A percentile compares a stretch with the other conserved stretches of the same genome.
phyloP scores from a whole-genome alignment of 2,797 vertebrate genomes.

The Molothrus ater region DNA sequence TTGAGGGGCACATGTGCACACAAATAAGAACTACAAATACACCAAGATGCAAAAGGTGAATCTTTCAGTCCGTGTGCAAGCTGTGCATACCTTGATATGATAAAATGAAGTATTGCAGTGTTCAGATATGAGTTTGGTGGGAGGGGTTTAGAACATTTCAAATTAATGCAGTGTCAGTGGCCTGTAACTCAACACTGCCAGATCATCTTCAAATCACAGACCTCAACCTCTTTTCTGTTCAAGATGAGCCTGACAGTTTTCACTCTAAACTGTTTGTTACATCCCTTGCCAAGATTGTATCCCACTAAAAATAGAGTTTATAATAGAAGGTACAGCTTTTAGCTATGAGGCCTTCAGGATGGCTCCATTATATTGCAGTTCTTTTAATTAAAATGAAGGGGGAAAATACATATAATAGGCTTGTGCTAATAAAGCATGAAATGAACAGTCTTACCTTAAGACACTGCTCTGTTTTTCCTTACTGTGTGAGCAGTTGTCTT shows the following conservation, averaged over 20 bases:
- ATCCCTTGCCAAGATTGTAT: neutral
- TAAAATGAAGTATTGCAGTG: neutral
- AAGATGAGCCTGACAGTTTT: constrained; percentile 13
- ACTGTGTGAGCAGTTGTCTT: constrained; percentile 47
- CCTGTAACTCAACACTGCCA: neutral
- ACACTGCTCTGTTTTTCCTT: constrained; percentile 49
- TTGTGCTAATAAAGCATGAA: constrained; percentile 67
- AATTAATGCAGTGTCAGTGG: neutral
- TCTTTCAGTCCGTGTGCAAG: neutral
- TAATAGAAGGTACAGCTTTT: neutral
- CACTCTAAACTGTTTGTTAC: neutral
- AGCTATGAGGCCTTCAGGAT: neutral
- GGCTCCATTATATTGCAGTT: neutral
- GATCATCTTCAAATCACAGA: neutral
- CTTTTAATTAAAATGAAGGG: constrained; percentile 60
- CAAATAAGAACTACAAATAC: neutral
- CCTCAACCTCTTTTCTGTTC: neutral
- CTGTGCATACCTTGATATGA: neutral
- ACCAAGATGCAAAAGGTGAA: neutral
- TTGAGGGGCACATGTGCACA: accelerated
- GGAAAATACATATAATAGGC: neutral
- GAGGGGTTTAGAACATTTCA: neutral
- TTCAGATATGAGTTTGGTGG: neutral
- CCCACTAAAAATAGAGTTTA: constrained; percentile 11
- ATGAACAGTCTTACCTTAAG: constrained; percentile 61